These are phyloP conservation scores for Drosophila trichaetosa DNA, from an alignment of 2,888 invertebrate species.

Conservation along the genomic window DNA sequence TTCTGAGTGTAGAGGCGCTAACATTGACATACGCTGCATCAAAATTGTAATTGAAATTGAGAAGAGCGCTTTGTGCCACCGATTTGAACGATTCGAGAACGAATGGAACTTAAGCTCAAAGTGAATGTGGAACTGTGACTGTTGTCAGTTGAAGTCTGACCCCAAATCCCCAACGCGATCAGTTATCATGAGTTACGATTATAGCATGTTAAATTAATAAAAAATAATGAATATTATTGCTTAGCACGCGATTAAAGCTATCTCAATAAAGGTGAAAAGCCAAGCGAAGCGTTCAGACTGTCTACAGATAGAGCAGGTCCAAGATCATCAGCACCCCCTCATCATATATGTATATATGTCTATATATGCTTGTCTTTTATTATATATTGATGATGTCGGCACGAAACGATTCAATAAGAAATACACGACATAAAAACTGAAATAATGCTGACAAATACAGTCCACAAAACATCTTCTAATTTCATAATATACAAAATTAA, in stretches of 20 bases:
- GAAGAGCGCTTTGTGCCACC: conserved; percentile 41
- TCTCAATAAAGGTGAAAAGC: conserved; percentile 41
- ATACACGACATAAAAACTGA: background rate
- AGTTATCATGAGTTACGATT: conserved; percentile 65
- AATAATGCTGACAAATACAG: background rate
- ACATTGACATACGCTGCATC: conserved; percentile 57
- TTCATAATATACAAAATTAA: background rate
- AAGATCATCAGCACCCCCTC: background rate
- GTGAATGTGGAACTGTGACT: conserved; percentile 34
- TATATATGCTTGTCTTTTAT: background rate
- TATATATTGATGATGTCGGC: background rate
- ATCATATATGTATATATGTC: background rate
- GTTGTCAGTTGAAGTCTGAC: conserved; percentile 43
- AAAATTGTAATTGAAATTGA: conserved; percentile 44
- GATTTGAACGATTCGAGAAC: conserved; percentile 14
- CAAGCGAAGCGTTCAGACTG: conserved; percentile 28
- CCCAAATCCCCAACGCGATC: conserved; percentile 6
- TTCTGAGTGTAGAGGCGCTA: conserved; percentile 33
- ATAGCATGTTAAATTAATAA: conserved; percentile 76
- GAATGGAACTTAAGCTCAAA: conserved; percentile 6
- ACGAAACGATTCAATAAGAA: background rate
- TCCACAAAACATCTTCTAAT: background rate
- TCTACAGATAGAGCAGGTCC: background rate
- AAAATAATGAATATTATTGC: conserved; percentile 73
- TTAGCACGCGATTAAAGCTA: conserved; percentile 39